phyloP scores from a whole-genome alignment of 2,888 invertebrate species.

The Sthenelais limicola region DNA sequence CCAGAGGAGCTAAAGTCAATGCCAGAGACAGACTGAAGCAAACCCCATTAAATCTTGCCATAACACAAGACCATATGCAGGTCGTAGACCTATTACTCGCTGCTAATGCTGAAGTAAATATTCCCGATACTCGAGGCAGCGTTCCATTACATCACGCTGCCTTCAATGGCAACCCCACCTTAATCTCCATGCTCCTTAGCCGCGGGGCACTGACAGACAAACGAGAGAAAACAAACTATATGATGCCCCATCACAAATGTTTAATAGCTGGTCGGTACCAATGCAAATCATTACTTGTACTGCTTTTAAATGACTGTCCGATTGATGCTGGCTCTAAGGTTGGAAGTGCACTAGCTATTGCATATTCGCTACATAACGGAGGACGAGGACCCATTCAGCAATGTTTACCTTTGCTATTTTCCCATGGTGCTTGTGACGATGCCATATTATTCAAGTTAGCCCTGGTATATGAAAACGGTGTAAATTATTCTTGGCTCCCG shows the following conservation, averaged over 20 bases:
- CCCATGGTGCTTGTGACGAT: constrained; percentile 22
- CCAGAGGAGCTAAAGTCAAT: constrained; percentile 17
- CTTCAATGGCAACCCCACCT: background rate
- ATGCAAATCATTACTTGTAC: background rate
- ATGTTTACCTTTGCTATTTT: background rate
- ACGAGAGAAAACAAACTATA: background rate
- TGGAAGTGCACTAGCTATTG: constrained; percentile 6
- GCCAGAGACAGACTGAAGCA: background rate
- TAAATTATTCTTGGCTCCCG: constrained; percentile 7
- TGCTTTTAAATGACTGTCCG: constrained; percentile 6
- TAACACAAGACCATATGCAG: background rate
- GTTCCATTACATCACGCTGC: constrained; percentile 13
- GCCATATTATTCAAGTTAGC: background rate
- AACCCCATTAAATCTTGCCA: constrained; percentile 9
- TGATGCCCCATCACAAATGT: constrained; percentile 25
- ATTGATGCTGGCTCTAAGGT: background rate
- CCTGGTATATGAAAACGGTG: constrained; percentile 11
- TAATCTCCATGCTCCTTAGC: background rate
- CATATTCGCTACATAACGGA: constrained; percentile 15
- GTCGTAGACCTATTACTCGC: constrained; percentile 7
- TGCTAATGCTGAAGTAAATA: constrained; percentile 3
- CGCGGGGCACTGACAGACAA: background rate
- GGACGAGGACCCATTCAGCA: background rate
- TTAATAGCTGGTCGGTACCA: background rate
- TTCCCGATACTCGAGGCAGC: background rate